Evolutionary conservation across 2,113 vertebrate species (phyloP).

Genomic region (Sander vitreus): DNA sequence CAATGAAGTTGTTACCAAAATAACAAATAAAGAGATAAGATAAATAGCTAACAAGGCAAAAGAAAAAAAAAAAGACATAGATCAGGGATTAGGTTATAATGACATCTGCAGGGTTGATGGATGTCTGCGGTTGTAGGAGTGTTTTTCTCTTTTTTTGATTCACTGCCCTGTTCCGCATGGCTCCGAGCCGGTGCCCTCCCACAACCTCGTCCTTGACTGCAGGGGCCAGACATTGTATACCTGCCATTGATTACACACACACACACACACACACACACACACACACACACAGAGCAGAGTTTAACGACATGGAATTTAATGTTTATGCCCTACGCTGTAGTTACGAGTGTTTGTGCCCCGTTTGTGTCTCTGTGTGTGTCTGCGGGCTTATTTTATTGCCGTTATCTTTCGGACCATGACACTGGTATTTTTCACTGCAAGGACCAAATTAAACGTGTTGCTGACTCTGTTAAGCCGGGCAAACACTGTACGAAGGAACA

Average conservation of each 20-base stretch:
- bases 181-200: neutral
- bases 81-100: neutral
- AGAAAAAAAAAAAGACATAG: neutral
- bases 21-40: neutral
- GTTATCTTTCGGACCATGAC: neutral
- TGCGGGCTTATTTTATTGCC: neutral
- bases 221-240: constrained; percentile 29
- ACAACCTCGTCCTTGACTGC: constrained; percentile 34
- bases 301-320: constrained; percentile 3
- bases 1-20: neutral
- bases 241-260: constrained; percentile 27
- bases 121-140: constrained; percentile 5
- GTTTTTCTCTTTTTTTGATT: constrained; percentile 6
- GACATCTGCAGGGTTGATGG: constrained; percentile 20
- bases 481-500: neutral
- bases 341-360: neutral
- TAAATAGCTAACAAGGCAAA: no score
- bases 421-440: neutral
- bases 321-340: neutral
- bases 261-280: neutral
- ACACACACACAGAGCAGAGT: no score
- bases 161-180: neutral
- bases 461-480: neutral
- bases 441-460: neutral
- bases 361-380: neutral